Base-by-base conservation (phyloP, 2,888 invertebrate genomes). In the Gari tellinella region DNA sequence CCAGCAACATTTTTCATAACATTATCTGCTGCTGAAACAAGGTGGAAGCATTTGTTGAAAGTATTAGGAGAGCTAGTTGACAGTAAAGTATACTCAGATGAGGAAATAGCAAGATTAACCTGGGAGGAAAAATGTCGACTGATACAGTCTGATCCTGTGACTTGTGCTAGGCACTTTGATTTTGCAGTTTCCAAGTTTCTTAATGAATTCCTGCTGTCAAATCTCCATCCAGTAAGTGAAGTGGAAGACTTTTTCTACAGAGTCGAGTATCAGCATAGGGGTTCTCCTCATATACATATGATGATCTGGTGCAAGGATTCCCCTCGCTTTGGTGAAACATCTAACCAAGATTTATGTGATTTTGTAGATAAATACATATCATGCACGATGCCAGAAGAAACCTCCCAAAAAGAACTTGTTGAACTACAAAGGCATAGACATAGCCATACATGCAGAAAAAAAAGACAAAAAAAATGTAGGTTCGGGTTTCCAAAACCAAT, bases 21-120 rank as follows among this genome's bases (percentile, higher is more conserved):
- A 7, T 43, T 82, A 12, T 80, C 80, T 17, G 78, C 81, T n/a
- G 80, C 82, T 38, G 83, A 85, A 66, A 80, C 67, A 25, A 41
- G 58, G 45, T 79, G 81, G 76, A 52, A 21, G 31, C 63, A 66
- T 57, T 51, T 81, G 7, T 41, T 78, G 2, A 25, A 43, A 49
- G 66, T 66, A 26, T 45, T 75, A 15, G 55, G 57, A 21, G 49
- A 62, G 41, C 14, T 67, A 19, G 61, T 70, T 45, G 67, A 67
- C n/a, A 53, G 67, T 2, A 53, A 49, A 26, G 41, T 49, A 7
- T 63, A 46, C 25, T 48, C 67, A 19, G 55, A 55, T 38, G 48
- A 51, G 10, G 64, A 65, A 51, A 23, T 45, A 12, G 15, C 10
- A 21, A 15, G 48, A 5, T 48, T 65, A 31, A 41, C 37, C 8